Percentiles rank a stretch among this genome's conserved stretches.
These are phyloP conservation scores for Proctacanthus coquilletti DNA, from an alignment of 1,140 invertebrate genomes.

Conservation along the genomic window DNA sequence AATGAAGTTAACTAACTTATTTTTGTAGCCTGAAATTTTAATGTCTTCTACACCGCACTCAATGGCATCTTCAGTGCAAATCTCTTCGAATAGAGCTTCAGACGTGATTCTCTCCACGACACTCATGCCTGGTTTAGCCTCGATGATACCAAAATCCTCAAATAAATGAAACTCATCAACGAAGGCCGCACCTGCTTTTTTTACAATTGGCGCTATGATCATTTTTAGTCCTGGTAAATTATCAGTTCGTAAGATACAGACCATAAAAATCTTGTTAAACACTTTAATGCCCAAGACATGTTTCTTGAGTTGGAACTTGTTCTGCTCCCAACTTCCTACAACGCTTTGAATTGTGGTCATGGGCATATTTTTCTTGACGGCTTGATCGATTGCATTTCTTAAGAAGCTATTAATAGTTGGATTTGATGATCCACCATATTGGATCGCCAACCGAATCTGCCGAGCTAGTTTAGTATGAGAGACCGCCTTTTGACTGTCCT, in stretches of 20 bases:
- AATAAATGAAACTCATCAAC: conserved; percentile 26
- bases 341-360: conserved; percentile 34
- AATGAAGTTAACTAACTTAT: conserved; percentile 22
- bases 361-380: conserved; percentile 38
- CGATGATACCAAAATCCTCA: conserved; percentile 32
- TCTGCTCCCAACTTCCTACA: conserved; percentile 29
- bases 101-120: conserved; percentile 5
- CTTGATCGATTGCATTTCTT: conserved; percentile 35
- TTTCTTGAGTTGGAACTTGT: conserved; percentile 9
- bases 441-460: conserved; percentile 35
- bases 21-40: conserved; percentile 24
- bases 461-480: conserved; percentile 26
- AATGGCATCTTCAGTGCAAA: conserved; percentile 40
- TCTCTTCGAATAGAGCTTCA: conserved; percentile 27
- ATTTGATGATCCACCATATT: conserved; percentile 35
- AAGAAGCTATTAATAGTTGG: conserved; percentile 36
- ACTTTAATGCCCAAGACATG: conserved; percentile 23
- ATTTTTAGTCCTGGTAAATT: conserved; percentile 12
- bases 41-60: conserved; percentile 40
- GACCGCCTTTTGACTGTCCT: conserved; percentile 35
- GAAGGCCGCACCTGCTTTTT: conserved; percentile 18
- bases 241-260: conserved; percentile 7
- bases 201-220: conserved; percentile 23
- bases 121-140: conserved; percentile 18
- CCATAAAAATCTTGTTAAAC: conserved; percentile 9